Evolutionary conservation across 2,888 invertebrate species (phyloP).

Genomic region (Diarsia dahlii): DNA sequence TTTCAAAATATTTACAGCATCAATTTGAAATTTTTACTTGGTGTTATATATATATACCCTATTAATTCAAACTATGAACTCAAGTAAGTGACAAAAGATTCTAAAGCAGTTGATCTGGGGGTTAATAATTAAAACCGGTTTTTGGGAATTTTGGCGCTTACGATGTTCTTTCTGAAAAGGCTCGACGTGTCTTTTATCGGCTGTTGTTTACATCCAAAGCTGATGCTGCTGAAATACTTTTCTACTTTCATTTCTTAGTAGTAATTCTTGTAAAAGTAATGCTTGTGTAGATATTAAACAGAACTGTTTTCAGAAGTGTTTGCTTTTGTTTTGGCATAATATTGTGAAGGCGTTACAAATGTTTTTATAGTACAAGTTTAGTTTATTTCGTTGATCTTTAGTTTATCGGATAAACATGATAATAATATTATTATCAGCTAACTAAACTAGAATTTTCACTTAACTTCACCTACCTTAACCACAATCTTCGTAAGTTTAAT

Average conservation of each 20-base stretch:
- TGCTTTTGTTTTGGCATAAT: slow-evolving; percentile 8
- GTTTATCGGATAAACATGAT: not conserved
- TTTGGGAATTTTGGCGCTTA: too few species aligned
- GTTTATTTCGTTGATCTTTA: not conserved
- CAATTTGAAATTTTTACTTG: too few species aligned
- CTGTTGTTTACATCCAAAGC: not conserved
- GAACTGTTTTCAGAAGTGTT: slow-evolving; percentile 14
- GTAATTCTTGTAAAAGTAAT: not conserved
- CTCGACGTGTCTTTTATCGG: too few species aligned
- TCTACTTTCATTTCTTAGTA: not conserved
- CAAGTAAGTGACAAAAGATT: too few species aligned
- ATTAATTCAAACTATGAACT: too few species aligned
- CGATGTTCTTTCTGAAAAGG: too few species aligned
- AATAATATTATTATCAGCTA: not conserved
- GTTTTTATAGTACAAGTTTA: not conserved
- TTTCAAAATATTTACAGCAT: too few species aligned
- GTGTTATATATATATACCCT: too few species aligned
- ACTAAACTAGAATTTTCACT: not conserved
- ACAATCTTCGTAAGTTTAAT: not conserved
- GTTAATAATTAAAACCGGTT: too few species aligned
- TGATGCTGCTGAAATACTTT: slow-evolving; percentile 12
- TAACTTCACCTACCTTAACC: not conserved
- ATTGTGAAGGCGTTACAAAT: not conserved
- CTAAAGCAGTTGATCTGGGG: too few species aligned
- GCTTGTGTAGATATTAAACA: slow-evolving; percentile 3